Conservation (phyloP, 2,797 vertebrate genomes). For the Clamator glandarius region DNA sequence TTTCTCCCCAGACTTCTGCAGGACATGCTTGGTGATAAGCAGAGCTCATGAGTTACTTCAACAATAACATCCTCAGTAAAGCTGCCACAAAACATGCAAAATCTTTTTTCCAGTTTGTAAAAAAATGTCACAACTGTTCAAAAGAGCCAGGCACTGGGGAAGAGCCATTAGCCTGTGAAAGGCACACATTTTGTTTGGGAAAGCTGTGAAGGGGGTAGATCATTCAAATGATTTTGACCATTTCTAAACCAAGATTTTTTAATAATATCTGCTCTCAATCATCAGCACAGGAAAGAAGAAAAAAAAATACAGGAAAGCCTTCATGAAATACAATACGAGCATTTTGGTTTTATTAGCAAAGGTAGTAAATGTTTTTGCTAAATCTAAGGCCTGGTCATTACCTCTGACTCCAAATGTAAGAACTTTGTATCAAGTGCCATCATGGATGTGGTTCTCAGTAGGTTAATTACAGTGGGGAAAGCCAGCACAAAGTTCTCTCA, state of each 20-base stretch:
- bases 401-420: background rate
- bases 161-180: background rate
- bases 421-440: background rate
- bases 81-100: background rate
- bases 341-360: background rate
- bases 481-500: fast-evolving
- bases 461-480: background rate
- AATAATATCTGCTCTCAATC: background rate
- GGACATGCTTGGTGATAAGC: background rate
- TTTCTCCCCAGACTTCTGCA: background rate
- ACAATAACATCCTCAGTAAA: background rate
- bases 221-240: background rate
- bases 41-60: background rate
- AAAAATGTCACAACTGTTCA: background rate
- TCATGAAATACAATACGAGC: background rate
- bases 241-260: background rate
- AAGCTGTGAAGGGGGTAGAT: background rate
- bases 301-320: background rate
- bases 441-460: fast-evolving
- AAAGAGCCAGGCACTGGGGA: background rate
- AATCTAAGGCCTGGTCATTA: background rate
- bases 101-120: background rate
- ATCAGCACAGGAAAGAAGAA: background rate
- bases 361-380: background rate
- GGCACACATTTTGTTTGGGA: background rate